Evolutionary conservation across 2,888 invertebrate genomes (phyloP).

Genomic region (Halictus quadricinctus): DNA sequence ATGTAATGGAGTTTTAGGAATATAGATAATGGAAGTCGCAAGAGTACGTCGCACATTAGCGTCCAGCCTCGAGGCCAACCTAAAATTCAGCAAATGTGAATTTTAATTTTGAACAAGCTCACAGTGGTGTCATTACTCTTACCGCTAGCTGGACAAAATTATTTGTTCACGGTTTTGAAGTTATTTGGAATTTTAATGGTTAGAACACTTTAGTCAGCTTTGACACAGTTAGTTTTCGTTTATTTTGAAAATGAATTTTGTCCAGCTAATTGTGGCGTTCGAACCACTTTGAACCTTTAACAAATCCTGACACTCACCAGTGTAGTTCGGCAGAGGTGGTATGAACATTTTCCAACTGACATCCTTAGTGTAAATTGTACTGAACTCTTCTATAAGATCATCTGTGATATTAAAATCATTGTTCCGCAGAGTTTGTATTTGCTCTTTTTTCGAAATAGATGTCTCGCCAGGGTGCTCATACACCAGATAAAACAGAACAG

Average conservation of each 20-base stretch:
- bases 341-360: conserved; percentile 89
- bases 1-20: conserved; percentile 87
- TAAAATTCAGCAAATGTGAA: conserved; percentile 44
- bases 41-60: conserved; percentile 87
- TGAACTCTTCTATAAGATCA: conserved; percentile 82
- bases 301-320: conserved; percentile 57
- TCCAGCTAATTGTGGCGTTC: not conserved
- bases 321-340: conserved; percentile 86
- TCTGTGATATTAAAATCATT: conserved; percentile 77
- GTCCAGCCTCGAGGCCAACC: conserved; percentile 88
- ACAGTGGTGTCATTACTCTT: not conserved
- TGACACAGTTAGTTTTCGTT: not conserved
- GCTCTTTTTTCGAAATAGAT: conserved; percentile 67
- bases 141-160: not conserved
- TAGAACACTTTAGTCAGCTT: not conserved
- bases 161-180: not conserved
- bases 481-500: conserved; percentile 88
- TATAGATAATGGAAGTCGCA: conserved; percentile 88
- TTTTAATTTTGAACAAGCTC: not conserved
- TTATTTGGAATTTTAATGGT: not conserved
- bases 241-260: not conserved
- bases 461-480: conserved; percentile 84
- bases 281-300: not conserved
- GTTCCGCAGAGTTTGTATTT: conserved; percentile 72
- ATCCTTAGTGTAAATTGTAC: conserved; percentile 83